Conservation (phyloP, 2,113 vertebrate genomes). For the Sminthopsis crassicaudata region DNA sequence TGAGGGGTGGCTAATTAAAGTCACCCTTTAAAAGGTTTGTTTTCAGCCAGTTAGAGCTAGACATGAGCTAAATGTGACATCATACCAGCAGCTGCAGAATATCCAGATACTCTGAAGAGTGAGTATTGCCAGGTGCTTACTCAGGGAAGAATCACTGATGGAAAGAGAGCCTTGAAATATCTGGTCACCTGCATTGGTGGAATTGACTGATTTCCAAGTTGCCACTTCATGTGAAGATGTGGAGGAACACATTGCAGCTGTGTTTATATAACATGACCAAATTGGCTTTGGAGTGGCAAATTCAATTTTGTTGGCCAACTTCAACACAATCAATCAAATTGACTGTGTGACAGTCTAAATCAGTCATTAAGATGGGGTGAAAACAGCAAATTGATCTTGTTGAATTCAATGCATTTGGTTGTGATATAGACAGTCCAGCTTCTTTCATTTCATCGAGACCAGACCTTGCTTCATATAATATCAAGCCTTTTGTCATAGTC, state of each 20-base stretch:
- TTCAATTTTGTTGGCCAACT: constrained; percentile 38
- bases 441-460: background rate
- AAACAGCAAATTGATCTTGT: constrained; percentile 44
- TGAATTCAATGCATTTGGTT: constrained; percentile 41
- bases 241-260: background rate
- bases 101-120: background rate
- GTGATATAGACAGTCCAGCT: background rate
- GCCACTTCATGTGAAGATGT: background rate
- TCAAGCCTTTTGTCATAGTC: background rate
- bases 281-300: constrained; percentile 19
- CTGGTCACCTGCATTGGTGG: background rate
- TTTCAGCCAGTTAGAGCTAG: background rate
- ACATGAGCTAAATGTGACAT: background rate
- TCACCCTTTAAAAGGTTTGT: background rate
- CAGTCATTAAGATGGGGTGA: background rate
- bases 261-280: background rate
- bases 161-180: background rate
- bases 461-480: background rate
- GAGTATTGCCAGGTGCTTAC: background rate
- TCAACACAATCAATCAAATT: constrained; percentile 55
- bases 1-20: background rate
- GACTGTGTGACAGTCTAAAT: constrained; percentile 36
- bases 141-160: background rate
- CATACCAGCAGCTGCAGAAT: background rate
- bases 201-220: background rate